Percentiles rank a stretch among this genome's conserved stretches.
phyloP scores from a whole-genome alignment of 2,113 vertebrate genomes.

The Rhodinocichla rosea region DNA sequence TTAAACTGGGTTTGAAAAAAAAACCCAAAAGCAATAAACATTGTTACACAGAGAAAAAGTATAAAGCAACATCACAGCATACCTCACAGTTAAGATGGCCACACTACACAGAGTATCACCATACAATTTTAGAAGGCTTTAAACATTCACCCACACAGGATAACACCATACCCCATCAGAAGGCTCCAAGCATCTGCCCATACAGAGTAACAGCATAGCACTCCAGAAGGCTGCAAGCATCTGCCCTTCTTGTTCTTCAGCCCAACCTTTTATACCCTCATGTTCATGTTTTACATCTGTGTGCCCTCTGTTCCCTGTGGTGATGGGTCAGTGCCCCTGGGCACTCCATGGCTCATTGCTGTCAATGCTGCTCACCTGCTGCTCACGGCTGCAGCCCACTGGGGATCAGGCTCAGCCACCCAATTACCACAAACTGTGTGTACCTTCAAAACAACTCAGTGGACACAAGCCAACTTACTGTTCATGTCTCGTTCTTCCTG shows the following conservation, averaged over 20 bases:
- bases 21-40: not conserved
- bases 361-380: not conserved
- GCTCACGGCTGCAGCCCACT: not conserved
- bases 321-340: not conserved
- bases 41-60: not conserved
- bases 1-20: not conserved
- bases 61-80: not conserved
- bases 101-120: not conserved
- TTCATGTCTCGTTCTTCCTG: not conserved
- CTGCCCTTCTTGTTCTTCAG: not conserved
- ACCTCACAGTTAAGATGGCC: not conserved
- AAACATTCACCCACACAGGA: not conserved
- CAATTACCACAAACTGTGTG: not conserved
- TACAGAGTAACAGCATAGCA: not conserved
- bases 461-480: not conserved
- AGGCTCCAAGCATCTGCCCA: not conserved
- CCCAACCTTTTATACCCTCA: not conserved
- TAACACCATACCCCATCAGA: not conserved
- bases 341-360: not conserved
- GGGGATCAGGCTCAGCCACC: not conserved
- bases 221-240: not conserved
- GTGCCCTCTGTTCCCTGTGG: not conserved
- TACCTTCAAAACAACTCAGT: not conserved
- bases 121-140: not conserved
- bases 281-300: rapidly evolving